Conservation (phyloP, 2,113 vertebrate genomes). For the Alaudala cheleensis region DNA sequence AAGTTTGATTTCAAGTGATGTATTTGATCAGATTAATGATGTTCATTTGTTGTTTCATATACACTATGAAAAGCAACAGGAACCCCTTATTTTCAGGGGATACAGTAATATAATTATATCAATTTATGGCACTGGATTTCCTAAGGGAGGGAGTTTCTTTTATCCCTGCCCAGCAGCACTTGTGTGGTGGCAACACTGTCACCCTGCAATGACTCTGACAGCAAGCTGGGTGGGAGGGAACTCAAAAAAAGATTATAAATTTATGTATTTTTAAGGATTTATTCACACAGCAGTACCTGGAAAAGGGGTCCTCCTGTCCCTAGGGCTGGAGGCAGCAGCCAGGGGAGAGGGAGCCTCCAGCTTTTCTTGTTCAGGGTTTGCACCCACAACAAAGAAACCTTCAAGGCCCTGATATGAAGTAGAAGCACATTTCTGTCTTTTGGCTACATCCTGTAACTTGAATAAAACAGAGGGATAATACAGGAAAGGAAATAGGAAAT, state of each 20-base stretch:
- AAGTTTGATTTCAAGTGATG: not conserved
- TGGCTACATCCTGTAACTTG: constrained; percentile 66
- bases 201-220: not conserved
- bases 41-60: not conserved
- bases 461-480: constrained; percentile 8
- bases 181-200: not conserved
- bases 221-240: not conserved
- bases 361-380: not conserved
- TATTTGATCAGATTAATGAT: not conserved
- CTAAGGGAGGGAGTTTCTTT: not conserved
- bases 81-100: not conserved
- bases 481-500: not conserved
- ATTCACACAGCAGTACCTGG: constrained; percentile 59
- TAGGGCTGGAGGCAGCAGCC: not conserved
- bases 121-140: not conserved
- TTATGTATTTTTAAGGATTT: not conserved
- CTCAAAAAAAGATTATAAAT: not conserved
- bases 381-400: constrained; percentile 65
- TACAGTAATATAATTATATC: not conserved
- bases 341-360: not conserved
- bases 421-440: constrained; percentile 47
- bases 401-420: constrained; percentile 63
- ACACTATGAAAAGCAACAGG: not conserved
- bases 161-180: not conserved
- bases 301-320: not conserved